Conservation (phyloP, 2,888 invertebrate species). For the Volucella zonaria region DNA sequence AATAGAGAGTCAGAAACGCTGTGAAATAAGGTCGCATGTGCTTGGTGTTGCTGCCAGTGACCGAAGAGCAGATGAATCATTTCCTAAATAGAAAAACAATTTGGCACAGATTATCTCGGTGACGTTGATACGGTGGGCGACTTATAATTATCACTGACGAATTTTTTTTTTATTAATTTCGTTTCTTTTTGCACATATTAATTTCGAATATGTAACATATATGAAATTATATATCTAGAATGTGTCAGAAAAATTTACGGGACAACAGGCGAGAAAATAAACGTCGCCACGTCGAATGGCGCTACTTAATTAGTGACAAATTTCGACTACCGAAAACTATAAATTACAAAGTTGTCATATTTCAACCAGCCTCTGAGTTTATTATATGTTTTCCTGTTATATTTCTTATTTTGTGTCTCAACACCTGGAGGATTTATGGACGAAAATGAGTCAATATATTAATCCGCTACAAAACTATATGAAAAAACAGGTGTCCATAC, state of each 20-base stretch:
- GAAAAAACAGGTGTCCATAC: too few species aligned
- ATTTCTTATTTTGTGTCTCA: not conserved
- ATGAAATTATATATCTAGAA: not conserved
- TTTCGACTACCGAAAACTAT: constrained; percentile 9
- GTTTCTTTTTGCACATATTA: not conserved
- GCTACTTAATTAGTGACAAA: constrained; percentile 13
- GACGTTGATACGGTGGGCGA: constrained; percentile 20
- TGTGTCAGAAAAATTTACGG: not conserved
- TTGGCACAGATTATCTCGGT: constrained; percentile 18
- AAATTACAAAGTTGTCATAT: constrained; percentile 26
- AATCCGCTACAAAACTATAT: too few species aligned
- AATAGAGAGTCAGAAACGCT: not conserved
- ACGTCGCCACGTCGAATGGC: constrained; percentile 12
- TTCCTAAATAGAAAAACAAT: constrained; percentile 1
- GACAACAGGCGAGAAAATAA: constrained; percentile 12
- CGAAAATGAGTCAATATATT: not conserved
- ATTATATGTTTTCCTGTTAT: not conserved
- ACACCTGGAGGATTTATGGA: constrained; percentile 4
- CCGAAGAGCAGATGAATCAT: constrained; percentile 37
- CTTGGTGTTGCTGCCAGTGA: constrained; percentile 23
- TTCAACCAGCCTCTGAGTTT: constrained; percentile 5
- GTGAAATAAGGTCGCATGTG: constrained; percentile 16
- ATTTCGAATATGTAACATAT: not conserved
- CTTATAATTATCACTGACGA: constrained; percentile 4
- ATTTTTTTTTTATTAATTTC: not conserved